Percentiles rank a stretch among this genome's conserved stretches.
Conservation (phyloP, 2,888 invertebrate species). For the Disparrhopalites patrizii region DNA sequence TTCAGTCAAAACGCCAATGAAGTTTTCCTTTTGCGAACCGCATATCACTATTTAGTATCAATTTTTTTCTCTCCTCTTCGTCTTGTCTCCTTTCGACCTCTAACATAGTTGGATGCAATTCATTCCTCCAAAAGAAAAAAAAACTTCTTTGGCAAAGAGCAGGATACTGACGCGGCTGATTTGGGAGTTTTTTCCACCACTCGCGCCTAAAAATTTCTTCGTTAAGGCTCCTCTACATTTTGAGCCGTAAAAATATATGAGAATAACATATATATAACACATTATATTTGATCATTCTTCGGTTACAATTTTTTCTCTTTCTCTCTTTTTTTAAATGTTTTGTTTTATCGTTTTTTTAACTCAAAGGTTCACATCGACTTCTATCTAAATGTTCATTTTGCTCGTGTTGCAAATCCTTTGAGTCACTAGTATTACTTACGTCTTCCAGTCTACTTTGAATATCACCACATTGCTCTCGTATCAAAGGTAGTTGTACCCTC, state of each 20-base stretch:
- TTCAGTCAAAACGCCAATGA: slow-evolving; percentile 31
- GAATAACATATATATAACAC: slow-evolving; percentile 27
- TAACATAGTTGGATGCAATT: slow-evolving; percentile 8
- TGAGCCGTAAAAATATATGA: slow-evolving; percentile 31
- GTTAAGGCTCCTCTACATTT: slow-evolving; percentile 26
- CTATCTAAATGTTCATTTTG: slow-evolving; percentile 23
- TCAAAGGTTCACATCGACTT: slow-evolving; percentile 25
- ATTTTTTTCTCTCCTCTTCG: background rate
- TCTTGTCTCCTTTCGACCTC: background rate
- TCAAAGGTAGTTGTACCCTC: slow-evolving; percentile 28
- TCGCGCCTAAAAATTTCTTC: slow-evolving; percentile 22
- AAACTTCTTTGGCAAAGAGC: slow-evolving; percentile 27
- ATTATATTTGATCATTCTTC: slow-evolving; percentile 29
- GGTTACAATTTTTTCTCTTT: too few relatives aligned
- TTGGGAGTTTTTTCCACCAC: slow-evolving; percentile 18
- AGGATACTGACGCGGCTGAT: slow-evolving; percentile 25
- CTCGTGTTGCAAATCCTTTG: slow-evolving; percentile 21
- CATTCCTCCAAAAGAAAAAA: too few relatives aligned
- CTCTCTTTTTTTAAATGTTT: too few relatives aligned
- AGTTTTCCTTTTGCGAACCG: slow-evolving; percentile 10
- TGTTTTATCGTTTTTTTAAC: too few relatives aligned
- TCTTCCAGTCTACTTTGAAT: slow-evolving; percentile 32
- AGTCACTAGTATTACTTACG: slow-evolving; percentile 24
- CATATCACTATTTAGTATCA: too few relatives aligned
- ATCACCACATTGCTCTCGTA: slow-evolving; percentile 34